Conservation (phyloP, 2,888 invertebrate genomes). For the Prosapia bicincta region DNA sequence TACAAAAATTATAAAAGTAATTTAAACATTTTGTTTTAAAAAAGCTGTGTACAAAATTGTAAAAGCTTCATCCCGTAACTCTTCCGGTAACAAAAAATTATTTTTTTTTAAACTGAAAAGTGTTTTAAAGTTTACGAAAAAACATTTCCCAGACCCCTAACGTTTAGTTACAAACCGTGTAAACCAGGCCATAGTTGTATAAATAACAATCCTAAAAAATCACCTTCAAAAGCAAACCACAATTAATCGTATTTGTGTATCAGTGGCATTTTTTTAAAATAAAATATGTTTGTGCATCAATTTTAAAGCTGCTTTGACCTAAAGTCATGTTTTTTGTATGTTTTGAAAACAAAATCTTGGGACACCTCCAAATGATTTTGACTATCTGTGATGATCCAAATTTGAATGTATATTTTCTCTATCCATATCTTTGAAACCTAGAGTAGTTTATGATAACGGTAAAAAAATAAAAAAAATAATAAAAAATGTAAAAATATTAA, state of each 20-base stretch:
- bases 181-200: too few relatives aligned
- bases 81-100: too few relatives aligned
- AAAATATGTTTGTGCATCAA: slow-evolving; percentile 7
- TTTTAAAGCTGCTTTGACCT: slow-evolving; percentile 22
- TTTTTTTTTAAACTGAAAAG: too few relatives aligned
- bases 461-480: slow-evolving; percentile 9
- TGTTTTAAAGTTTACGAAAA: too few relatives aligned
- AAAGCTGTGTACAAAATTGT: too few relatives aligned
- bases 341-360: slow-evolving; percentile 29
- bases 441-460: slow-evolving; percentile 35
- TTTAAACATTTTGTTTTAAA: too few relatives aligned
- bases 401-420: slow-evolving; percentile 59
- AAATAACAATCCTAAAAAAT: too few relatives aligned
- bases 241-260: not conserved
- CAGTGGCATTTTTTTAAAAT: not conserved
- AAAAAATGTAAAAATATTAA: slow-evolving; percentile 14
- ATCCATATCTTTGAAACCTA: slow-evolving; percentile 44
- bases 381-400: slow-evolving; percentile 58
- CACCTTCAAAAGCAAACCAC: not conserved
- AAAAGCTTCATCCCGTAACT: too few relatives aligned
- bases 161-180: too few relatives aligned
- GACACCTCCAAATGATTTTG: slow-evolving; percentile 37
- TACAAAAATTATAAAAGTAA: too few relatives aligned
- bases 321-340: slow-evolving; percentile 13
- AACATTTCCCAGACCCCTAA: too few relatives aligned